Evolutionary conservation across 2,888 invertebrate genomes (phyloP).

Genomic region (Drosophila fungiperda): DNA sequence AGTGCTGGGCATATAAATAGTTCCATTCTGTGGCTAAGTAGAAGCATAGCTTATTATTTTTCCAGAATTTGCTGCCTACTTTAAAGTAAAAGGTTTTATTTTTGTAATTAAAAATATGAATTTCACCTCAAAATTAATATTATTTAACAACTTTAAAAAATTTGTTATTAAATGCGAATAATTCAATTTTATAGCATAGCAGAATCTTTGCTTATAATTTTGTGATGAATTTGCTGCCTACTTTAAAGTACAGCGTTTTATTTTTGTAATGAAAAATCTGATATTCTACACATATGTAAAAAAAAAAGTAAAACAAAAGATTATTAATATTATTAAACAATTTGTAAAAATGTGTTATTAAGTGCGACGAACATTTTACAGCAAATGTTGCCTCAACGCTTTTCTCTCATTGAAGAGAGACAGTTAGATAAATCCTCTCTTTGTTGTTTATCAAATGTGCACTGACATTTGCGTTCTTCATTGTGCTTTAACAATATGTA

Average conservation of each 20-base stretch:
- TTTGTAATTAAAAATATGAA: not conserved
- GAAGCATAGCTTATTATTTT: not conserved
- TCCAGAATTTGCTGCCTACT: not conserved
- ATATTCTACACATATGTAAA: not conserved
- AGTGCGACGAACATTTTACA: not conserved
- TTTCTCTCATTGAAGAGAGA: too few species aligned
- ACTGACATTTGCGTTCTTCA: constrained; percentile 57
- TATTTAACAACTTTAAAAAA: too few species aligned
- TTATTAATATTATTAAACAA: not conserved
- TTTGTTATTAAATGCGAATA: not conserved
- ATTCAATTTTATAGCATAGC: not conserved
- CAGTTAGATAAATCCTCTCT: not conserved
- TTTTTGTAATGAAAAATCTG: not conserved
- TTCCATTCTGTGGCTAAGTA: not conserved
- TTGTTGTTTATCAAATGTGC: constrained; percentile 21
- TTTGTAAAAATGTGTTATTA: not conserved
- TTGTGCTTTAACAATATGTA: constrained; percentile 41
- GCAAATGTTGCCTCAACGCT: not conserved
- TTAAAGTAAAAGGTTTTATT: not conserved
- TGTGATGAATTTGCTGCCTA: not conserved
- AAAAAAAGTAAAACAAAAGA: not conserved
- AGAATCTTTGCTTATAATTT: not conserved
- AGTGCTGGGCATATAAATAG: not conserved
- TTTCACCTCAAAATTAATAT: too few species aligned
- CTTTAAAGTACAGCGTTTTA: not conserved